A percentile compares a stretch with the other conserved stretches of the same genome.
phyloP scores from a whole-genome alignment of 2,888 invertebrate genomes.

The Ceraclea dissimilis region DNA sequence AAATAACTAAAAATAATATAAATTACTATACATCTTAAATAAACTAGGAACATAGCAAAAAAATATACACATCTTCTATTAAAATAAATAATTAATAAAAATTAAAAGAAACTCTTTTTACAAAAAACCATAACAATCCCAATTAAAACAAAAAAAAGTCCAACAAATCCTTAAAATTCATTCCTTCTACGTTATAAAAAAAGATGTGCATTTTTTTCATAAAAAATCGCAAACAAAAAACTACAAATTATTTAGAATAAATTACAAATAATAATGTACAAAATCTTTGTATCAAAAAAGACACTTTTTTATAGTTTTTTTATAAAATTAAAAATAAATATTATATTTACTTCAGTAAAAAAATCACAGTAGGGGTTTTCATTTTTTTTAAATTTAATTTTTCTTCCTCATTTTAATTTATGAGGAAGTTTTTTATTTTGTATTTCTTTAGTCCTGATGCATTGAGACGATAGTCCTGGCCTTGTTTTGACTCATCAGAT shows the following conservation, averaged over 20 bases:
- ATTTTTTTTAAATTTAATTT: neutral
- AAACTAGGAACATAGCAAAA: neutral
- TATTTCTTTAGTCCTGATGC: conserved; percentile 76
- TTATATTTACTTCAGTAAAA: neutral
- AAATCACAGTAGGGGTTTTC: neutral
- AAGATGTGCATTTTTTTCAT: neutral
- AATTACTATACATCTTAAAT: neutral
- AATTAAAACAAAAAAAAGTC: no score
- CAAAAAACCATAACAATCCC: no score
- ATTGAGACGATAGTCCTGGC: conserved; percentile 29
- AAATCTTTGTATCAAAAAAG: neutral
- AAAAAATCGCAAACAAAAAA: neutral
- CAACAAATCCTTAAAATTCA: no score
- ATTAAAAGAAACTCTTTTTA: neutral
- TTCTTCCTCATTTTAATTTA: neutral
- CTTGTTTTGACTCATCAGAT: conserved; percentile 66
- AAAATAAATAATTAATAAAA: neutral
- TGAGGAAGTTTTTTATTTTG: no score
- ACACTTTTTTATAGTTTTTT: neutral
- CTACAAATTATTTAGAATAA: neutral
- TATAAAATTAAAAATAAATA: neutral
- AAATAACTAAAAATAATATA: no score
- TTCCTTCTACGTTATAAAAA: neutral
- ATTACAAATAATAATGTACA: neutral
- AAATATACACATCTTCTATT: neutral